Conservation (phyloP, 2,888 invertebrate genomes). For the Rotaria socialis region DNA sequence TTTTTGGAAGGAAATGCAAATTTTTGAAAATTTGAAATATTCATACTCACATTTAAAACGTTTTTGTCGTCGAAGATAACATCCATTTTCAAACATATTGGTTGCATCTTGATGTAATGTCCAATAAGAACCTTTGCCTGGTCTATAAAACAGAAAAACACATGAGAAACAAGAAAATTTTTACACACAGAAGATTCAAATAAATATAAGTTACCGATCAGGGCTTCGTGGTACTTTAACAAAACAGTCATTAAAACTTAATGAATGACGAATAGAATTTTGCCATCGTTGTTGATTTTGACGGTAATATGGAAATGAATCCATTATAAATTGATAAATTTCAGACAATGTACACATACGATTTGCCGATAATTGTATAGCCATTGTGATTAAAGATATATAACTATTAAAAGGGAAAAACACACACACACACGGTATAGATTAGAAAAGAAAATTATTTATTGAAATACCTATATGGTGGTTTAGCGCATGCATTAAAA, state of each 20-base stretch:
- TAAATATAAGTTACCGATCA: conserved; percentile 67
- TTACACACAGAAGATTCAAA: no score
- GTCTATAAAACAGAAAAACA: conserved; percentile 62
- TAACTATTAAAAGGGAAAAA: neutral
- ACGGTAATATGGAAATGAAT: conserved; percentile 92
- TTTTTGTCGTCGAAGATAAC: conserved; percentile 90
- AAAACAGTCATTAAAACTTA: conserved; percentile 98
- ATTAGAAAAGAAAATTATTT: no score
- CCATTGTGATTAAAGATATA: conserved; percentile 82
- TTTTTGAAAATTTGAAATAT: neutral
- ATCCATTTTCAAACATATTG: conserved; percentile 99
- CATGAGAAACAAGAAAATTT: neutral
- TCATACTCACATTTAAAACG: conserved; percentile 72
- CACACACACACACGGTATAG: no score
- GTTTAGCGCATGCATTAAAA: conserved; percentile 33
- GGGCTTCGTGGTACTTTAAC: conserved; percentile 78
- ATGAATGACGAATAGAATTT: conserved; percentile 92
- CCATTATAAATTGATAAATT: conserved; percentile 99
- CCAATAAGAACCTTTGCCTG: conserved; percentile 97
- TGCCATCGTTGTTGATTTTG: conserved; percentile 99
- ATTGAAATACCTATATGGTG: neutral
- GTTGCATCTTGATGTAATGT: conserved; percentile 94
- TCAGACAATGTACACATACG: conserved; percentile 95
- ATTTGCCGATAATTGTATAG: conserved; percentile 88
- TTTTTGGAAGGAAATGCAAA: neutral